Evolutionary conservation across 2,797 vertebrate genomes (phyloP).

Genomic region (Tarsius wallacei): DNA sequence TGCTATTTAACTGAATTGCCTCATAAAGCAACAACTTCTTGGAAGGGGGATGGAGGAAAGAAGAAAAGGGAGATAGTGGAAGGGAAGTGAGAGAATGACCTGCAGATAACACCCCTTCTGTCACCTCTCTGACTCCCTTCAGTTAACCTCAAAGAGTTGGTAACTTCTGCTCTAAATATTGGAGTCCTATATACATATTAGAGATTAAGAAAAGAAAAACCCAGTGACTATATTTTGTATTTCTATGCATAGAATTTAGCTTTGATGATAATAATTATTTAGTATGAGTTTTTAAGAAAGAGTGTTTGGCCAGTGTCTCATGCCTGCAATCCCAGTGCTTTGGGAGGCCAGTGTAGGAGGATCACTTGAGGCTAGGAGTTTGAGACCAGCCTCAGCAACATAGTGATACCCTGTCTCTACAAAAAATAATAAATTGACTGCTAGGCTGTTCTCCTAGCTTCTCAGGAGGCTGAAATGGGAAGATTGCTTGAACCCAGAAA

Average conservation of each 20-base stretch:
- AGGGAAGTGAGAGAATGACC: not conserved
- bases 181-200: not conserved
- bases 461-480: too few species aligned
- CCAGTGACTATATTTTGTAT: not conserved
- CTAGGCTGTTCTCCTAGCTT: too few species aligned
- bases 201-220: not conserved
- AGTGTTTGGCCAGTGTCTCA: too few species aligned
- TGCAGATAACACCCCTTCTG: not conserved
- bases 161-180: not conserved
- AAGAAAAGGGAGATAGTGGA: not conserved
- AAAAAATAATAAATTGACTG: too few species aligned
- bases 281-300: not conserved
- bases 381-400: too few species aligned
- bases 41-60: not conserved
- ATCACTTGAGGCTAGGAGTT: too few species aligned
- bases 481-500: too few species aligned
- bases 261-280: slow-evolving; percentile 34
- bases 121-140: not conserved
- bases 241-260: not conserved
- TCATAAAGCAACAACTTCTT: not conserved
- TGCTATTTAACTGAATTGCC: not conserved
- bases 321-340: too few species aligned
- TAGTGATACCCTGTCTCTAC: too few species aligned
- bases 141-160: not conserved
- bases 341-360: too few species aligned